Conservation (phyloP, 35 echinoderm and acorn worm species). For the Ptychodera flava region DNA sequence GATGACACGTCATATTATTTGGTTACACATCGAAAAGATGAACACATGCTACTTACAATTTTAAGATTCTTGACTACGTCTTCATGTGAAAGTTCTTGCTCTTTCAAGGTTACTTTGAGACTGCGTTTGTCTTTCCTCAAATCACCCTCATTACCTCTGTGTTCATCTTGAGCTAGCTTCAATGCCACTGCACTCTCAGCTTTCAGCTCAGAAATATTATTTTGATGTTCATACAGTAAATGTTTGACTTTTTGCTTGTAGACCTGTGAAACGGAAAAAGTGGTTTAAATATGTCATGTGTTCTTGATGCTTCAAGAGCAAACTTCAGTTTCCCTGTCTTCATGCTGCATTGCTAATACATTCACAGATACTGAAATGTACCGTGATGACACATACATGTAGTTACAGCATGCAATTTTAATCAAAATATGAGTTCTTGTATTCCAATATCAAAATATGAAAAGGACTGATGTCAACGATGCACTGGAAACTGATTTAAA, state of each 20-base stretch:
- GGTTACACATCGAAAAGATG: no score
- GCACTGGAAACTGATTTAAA: no score
- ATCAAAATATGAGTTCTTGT: no score
- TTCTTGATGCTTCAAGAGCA: no score
- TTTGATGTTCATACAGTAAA: slow-evolving; percentile 97
- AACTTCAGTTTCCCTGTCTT: no score
- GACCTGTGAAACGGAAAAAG: slow-evolving; percentile 38
- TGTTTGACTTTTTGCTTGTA: slow-evolving; percentile 99
- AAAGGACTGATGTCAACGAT: no score
- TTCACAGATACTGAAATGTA: no score
- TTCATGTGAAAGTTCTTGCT: slow-evolving; percentile 92
- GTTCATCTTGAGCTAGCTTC: slow-evolving; percentile 91
- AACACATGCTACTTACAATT: slow-evolving; percentile 95
- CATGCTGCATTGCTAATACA: no score
- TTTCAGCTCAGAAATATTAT: slow-evolving; percentile 98
- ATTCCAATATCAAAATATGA: no score
- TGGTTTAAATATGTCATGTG: neutral
- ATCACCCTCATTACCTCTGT: slow-evolving; percentile 57
- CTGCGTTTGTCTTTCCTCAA: slow-evolving; percentile 88
- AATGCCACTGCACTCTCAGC: slow-evolving; percentile 95
- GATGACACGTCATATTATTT: no score
- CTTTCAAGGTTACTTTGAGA: slow-evolving; percentile 86
- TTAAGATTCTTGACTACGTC: slow-evolving; percentile 97
- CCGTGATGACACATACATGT: no score
- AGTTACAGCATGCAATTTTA: no score